Percentiles rank a stretch among this genome's conserved stretches.
Evolutionary conservation across 1,140 invertebrate genomes (phyloP).

Genomic region (Platorchestia sp.): DNA sequence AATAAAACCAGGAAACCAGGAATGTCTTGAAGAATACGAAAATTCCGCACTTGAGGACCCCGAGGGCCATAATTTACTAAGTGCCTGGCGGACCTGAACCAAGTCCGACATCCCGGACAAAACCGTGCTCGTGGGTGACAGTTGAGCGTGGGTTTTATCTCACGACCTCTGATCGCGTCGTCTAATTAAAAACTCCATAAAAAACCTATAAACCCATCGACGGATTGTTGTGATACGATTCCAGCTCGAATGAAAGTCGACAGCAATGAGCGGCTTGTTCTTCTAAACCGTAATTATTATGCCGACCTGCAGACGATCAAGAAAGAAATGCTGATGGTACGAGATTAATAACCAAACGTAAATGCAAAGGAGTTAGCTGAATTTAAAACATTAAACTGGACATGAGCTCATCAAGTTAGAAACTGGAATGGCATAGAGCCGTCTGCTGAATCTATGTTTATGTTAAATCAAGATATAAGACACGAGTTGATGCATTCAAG

Average conservation of each 20-base stretch:
- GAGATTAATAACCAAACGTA: background rate
- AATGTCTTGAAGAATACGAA: background rate
- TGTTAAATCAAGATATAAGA: background rate
- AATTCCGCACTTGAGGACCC: background rate
- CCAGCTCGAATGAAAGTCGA: background rate
- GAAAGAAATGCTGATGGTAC: background rate
- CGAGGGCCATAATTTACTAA: background rate
- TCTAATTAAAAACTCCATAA: slow-evolving; percentile 32
- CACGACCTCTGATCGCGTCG: slow-evolving; percentile 33
- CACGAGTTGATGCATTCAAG: background rate
- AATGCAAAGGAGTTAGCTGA: background rate
- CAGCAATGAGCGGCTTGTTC: background rate
- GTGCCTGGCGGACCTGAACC: background rate
- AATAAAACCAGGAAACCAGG: background rate
- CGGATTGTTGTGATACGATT: slow-evolving; percentile 9
- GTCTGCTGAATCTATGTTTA: background rate
- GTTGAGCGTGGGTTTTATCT: slow-evolving; percentile 32
- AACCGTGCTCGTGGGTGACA: slow-evolving; percentile 12
- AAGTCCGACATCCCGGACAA: background rate
- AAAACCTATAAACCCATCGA: background rate
- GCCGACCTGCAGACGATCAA: background rate
- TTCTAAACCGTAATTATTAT: background rate
- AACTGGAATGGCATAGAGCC: background rate
- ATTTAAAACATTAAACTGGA: background rate
- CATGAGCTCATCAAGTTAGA: background rate